Percentiles rank a stretch among this genome's conserved stretches.
phyloP scores from a whole-genome alignment of 2,888 invertebrate species.

The Thymelicus sylvestris region DNA sequence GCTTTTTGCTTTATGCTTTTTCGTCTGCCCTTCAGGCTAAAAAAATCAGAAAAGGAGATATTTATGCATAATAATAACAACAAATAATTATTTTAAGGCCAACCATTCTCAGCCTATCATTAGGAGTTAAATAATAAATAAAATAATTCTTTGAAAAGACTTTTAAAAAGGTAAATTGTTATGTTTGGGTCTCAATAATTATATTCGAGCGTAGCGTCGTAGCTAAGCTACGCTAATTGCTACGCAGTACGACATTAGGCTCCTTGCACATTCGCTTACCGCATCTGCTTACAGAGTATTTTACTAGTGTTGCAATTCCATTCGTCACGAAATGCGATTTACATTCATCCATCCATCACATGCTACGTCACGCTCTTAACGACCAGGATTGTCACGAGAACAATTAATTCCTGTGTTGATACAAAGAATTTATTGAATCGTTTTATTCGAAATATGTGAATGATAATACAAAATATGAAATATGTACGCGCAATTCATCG shows the following conservation, averaged over 20 bases:
- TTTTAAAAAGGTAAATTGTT: no score
- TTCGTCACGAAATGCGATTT: neutral
- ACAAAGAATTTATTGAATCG: conserved; percentile 6
- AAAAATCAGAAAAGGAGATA: no score
- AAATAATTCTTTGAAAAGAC: no score
- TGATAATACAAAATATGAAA: neutral
- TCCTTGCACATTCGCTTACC: neutral
- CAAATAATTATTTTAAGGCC: no score
- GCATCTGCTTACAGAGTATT: neutral
- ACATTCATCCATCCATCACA: neutral
- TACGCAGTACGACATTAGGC: neutral
- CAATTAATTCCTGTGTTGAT: conserved; percentile 1
- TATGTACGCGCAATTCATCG: conserved; percentile 4
- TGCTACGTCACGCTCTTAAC: neutral
- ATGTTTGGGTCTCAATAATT: no score
- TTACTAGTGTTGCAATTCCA: neutral
- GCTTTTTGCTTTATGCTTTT: no score
- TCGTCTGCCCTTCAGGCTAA: no score
- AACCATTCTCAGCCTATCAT: no score
- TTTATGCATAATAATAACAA: no score
- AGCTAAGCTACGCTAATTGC: neutral
- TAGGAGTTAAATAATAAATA: no score
- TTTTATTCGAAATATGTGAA: conserved; percentile 3
- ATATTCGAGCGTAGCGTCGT: no score
- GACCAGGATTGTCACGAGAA: conserved; percentile 1